Base-by-base conservation (phyloP, 2,113 vertebrate genomes). In the Fulmarus glacialis region DNA sequence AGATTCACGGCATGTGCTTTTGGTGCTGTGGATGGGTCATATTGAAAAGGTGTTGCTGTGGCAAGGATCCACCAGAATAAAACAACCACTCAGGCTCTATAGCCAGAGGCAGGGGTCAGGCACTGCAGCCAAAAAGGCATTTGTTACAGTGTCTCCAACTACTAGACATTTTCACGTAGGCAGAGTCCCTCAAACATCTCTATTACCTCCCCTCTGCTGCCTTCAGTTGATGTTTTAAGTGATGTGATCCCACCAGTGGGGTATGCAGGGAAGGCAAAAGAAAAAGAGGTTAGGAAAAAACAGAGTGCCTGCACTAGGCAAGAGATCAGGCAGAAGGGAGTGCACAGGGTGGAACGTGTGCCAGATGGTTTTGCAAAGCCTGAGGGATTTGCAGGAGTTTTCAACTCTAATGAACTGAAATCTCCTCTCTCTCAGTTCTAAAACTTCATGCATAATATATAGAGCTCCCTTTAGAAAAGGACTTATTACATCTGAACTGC, bases 331-430 rank as follows among this genome's bases (percentile, higher is more conserved):
- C 87, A 89, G 89, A 89, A 91, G 66, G 66, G 53, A 95, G 59
- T 5, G 60, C 0, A 3, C 79, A 53, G 78, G 24, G 67, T 45
- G n/a, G 93, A 97, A 92, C 5, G 5, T 58, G 89, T 94, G 94
- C 95, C 96, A 97, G 96, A 95, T 95, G 95, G 93, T 91, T 95
- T 94, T 88, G 91, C 82, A 94, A 94, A 96, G 94, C 96, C 94
- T 73, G 78, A 87, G 95, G 93, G 95, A 96, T 95, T 91, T 96
- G 93, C 89, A 86, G 87, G 94, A 97, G 94, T 97, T 97, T 97
- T 96, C 93, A 97, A 91, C 87, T 95, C 91, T 93, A 96, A 96
- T 97, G 97, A 97, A 97, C 94, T 93, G 93, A 96, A 97, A 96
- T 95, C 91, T 95, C 91, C 52, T 85, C 87, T 94, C 92, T 96